Percentiles rank a stretch among this genome's conserved stretches.
Evolutionary conservation across 37 sponge, comb jelly and placozoan genomes (phyloP).

Genomic region (Diacarnus erythraeanus): DNA sequence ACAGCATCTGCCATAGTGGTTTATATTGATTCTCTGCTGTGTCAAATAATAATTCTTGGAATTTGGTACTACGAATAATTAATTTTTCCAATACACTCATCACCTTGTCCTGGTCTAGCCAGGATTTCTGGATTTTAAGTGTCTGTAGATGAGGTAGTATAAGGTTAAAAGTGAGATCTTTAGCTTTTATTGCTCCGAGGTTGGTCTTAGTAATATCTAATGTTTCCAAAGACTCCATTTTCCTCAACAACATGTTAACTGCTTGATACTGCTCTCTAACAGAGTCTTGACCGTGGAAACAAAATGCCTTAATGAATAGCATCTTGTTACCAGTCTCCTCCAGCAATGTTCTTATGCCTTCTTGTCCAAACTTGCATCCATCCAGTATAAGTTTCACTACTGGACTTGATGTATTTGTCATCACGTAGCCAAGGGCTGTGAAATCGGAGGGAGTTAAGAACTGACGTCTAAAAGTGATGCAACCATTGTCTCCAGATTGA

Average conservation of each 20-base stretch:
- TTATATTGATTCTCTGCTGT: too few species aligned
- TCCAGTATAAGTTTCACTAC: neutral
- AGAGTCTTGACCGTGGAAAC: neutral
- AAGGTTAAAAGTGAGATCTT: neutral
- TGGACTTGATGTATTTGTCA: neutral
- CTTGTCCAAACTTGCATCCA: neutral
- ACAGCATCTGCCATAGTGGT: too few species aligned
- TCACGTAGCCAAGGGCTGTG: constrained; percentile 2
- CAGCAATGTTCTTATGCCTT: neutral
- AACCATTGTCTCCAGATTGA: neutral
- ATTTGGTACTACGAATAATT: too few species aligned
- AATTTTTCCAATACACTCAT: too few species aligned
- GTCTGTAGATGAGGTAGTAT: too few species aligned
- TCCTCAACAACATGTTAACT: neutral
- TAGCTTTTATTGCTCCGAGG: neutral
- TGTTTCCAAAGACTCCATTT: neutral
- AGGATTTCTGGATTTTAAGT: too few species aligned
- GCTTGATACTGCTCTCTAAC: neutral
- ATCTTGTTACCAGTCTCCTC: neutral
- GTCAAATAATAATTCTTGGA: too few species aligned
- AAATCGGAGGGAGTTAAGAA: neutral
- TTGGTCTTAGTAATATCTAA: neutral
- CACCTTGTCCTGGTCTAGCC: too few species aligned
- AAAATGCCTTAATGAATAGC: neutral
- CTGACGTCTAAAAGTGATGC: neutral